phyloP scores from a whole-genome alignment of 1,140 invertebrate genomes.

The Oryctes rhinoceros region DNA sequence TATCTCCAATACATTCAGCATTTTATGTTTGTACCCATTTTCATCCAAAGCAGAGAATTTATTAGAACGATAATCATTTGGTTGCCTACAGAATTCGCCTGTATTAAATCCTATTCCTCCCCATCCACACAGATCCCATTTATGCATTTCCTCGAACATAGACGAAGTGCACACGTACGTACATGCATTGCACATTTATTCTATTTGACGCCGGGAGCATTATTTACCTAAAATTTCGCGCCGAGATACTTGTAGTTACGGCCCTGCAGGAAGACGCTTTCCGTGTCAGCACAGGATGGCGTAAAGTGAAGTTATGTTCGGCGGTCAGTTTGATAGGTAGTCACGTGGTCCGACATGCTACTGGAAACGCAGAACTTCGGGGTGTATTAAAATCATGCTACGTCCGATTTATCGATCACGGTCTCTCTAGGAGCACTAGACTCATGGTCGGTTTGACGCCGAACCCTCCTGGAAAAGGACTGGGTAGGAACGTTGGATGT shows the following conservation, averaged over 20 bases:
- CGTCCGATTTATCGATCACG: conserved; percentile 33
- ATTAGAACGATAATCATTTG: too few species aligned
- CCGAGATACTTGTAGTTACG: conserved; percentile 13
- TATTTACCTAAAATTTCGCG: conserved; percentile 32
- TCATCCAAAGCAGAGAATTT: too few species aligned
- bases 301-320: conserved; percentile 40
- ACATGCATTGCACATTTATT: conserved; percentile 10
- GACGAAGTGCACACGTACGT: neutral
- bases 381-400: conserved; percentile 26
- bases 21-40: too few species aligned
- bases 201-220: neutral
- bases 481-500: too few species aligned
- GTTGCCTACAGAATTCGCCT: too few species aligned
- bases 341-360: conserved; percentile 39
- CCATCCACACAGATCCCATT: neutral
- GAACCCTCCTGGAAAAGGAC: too few species aligned
- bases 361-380: conserved; percentile 29
- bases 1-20: too few species aligned
- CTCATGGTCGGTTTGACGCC: too few species aligned
- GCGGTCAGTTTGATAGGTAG: conserved; percentile 43
- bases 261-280: conserved; percentile 35
- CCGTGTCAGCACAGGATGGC: conserved; percentile 39
- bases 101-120: neutral
- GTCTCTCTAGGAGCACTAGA: neutral
- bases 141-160: neutral